phyloP scores from a whole-genome alignment of 2,888 invertebrate species.

The Steromphala cineraria region DNA sequence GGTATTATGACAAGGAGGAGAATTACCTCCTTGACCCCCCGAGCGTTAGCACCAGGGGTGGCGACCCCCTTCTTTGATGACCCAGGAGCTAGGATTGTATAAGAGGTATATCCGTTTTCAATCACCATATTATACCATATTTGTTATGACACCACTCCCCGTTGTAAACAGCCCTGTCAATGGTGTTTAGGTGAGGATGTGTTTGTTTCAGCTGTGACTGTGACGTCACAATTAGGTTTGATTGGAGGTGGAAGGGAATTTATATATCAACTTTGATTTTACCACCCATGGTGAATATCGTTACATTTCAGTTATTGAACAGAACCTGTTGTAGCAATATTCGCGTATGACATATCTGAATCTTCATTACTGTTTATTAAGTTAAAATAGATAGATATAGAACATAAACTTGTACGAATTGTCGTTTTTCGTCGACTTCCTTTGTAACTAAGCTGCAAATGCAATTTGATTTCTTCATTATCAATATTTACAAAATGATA shows the following conservation, averaged over 20 bases:
- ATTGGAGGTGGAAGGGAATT: not conserved
- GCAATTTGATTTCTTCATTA: too few relatives aligned
- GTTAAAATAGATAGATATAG: too few relatives aligned
- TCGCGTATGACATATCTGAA: too few relatives aligned
- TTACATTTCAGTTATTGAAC: too few relatives aligned
- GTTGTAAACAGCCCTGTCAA: not conserved
- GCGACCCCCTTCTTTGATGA: not conserved
- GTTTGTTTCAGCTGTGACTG: not conserved
- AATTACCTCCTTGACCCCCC: not conserved
- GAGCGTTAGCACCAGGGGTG: not conserved
- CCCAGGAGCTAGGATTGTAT: not conserved
- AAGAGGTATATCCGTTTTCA: constrained; percentile 1
- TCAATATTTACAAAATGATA: too few relatives aligned
- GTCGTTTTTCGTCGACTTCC: too few relatives aligned
- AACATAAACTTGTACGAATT: too few relatives aligned
- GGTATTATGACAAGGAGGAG: too few relatives aligned
- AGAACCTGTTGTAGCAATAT: too few relatives aligned
- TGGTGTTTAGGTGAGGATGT: not conserved
- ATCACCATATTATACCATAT: not conserved
- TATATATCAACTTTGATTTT: not conserved
- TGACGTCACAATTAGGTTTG: not conserved
- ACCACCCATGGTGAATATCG: too few relatives aligned
- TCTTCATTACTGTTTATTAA: too few relatives aligned
- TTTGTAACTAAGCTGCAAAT: too few relatives aligned
- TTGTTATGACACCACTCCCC: not conserved